Base-by-base conservation (phyloP, 2,888 invertebrate genomes). In the Heliconius erato region DNA sequence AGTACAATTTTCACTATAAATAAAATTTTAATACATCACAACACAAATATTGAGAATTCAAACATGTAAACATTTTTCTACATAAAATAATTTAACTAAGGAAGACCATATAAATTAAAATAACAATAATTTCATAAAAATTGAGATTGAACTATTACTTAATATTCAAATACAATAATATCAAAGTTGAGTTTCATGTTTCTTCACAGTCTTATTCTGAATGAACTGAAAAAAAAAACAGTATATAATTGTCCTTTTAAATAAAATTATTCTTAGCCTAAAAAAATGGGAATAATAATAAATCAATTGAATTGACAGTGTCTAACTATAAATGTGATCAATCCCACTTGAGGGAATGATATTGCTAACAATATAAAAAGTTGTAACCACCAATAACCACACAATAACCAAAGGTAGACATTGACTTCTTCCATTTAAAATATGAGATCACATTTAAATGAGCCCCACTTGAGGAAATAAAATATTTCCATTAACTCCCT, bases 141-240 rank as follows among this genome's bases (percentile, higher is more conserved):
- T 32, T 82, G 82, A 79, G 67, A 78, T 49, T 71, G 59, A 63
- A 49, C 68, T 28, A 65, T 44, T 35, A 65, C 63, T 65, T 69
- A 35, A 28, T 79, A n/a, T 63, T 63, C 9, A 32, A 76, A 76
- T 67, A 68, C 35, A 71, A 26, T 81, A 69, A 69, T 81, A 74
- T 74, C 81, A 77, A 81, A 81, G 67, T 82, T 81, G 83, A 85
- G 82, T 72, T 82, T 81, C 67, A 49, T 71, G 79, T 67, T 71
- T 74, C 79, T 85, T 96, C 90, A 97, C 86, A 97, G 91, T 86
- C 96, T 93, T 91, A 97, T 97, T 86, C 97, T 93, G 90, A 97
- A 97, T 81, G 97, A 95, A 87, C 97, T 97, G 95, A 87, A 96
- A 96, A 86, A 88, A 74, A 69, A 83, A 19, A 76, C 28, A 26